Base-by-base conservation (phyloP, 1,140 invertebrate genomes). In the Drosophila subobscura region DNA sequence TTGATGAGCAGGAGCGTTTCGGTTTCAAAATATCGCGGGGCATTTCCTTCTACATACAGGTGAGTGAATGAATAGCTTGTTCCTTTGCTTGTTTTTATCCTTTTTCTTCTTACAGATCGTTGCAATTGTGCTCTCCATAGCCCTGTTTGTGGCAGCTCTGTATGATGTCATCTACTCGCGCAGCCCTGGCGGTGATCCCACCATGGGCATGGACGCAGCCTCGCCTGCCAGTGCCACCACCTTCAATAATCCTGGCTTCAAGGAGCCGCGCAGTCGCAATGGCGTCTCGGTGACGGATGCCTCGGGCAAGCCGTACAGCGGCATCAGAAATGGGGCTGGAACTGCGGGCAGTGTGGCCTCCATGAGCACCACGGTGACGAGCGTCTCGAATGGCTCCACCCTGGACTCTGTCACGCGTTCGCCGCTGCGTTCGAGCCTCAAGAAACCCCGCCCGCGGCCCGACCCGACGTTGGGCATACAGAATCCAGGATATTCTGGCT, bases 31-130 rank as follows among this genome's bases (percentile, higher is more conserved):
- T 97, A 65, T 94, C 93, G 25, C 93, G 96, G 86, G 95, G 95
- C 76, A 95, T 96, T 89, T 96, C 95, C 60, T 97, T 97, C 92
- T 97, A 97, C 90, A 94, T 97, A 91, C 96, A 97, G 94, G 96
- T 97, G 93, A 93, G 50, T 66, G 5, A 27, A 4, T 8, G 8
- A 20, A 20, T 33, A 2, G 10, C 33, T 12, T 10, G 10, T 20
- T 25, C 4, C 1, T 1, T 14, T 58, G 16, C 16, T 42, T 16
- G 58, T 49, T n/a, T 0, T 5, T 6, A 45, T 22, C 5, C 4
- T 4, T 3, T 44, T 52, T 3, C 7, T 79, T 90, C 0, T 94
- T 94, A 1, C 93, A 97, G 96, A 94, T 97, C 81, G 93, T 95
- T 57, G 94, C 95, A 22, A 96, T 97, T 79, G 93, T 94, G 2